A percentile compares a stretch with the other conserved stretches of the same genome.
Evolutionary conservation across 2,113 vertebrate genomes (phyloP).

Genomic region (Carassius carassius): DNA sequence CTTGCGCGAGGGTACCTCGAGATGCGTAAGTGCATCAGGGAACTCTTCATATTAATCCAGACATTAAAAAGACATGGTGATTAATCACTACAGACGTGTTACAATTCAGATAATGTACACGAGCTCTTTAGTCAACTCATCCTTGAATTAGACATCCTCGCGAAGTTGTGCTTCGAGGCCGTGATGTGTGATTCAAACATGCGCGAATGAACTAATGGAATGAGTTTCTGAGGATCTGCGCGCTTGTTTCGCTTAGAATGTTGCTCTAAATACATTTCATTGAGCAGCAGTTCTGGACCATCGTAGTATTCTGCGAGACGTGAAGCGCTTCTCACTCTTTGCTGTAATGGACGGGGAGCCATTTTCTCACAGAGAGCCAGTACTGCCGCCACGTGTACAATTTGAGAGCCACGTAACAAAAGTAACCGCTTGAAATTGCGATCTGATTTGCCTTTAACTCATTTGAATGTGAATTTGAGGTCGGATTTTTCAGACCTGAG

Average conservation of each 20-base stretch:
- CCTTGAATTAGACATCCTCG: neutral
- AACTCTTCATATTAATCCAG: neutral
- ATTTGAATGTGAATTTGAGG: conserved; percentile 11
- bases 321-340: conserved; percentile 21
- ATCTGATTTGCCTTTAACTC: neutral
- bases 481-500: conserved; percentile 18
- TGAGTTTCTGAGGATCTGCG: neutral
- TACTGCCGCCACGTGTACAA: conserved; percentile 58
- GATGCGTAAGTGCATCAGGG: neutral
- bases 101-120: neutral
- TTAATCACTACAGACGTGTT: neutral
- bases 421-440: neutral
- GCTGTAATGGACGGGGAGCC: conserved; percentile 43
- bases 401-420: conserved; percentile 27
- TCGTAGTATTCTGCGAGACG: neutral
- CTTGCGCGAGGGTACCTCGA: neutral
- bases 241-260: neutral
- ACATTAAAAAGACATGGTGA: neutral
- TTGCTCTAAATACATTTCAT: neutral
- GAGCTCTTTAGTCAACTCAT: neutral
- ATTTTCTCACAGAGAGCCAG: conserved; percentile 49
- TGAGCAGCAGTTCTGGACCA: neutral
- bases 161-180: neutral
- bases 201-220: neutral
- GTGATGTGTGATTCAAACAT: neutral